Evolutionary conservation across 2,113 vertebrate species (phyloP), one percentile per base, ranked within the genome.

Genomic region (Pachyramphus minor): DNA sequence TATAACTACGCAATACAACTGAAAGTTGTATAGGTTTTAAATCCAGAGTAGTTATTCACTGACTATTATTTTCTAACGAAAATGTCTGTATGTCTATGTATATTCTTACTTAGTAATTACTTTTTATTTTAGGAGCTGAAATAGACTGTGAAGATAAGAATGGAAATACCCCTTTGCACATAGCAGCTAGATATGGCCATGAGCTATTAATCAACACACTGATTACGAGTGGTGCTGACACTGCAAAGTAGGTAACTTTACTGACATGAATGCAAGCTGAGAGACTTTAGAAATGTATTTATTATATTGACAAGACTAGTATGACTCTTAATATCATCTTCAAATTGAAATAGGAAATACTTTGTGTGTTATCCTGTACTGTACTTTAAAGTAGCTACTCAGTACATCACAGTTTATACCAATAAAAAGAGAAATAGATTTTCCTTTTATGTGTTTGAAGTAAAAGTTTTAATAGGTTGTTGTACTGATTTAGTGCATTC

Each of bases 61-160:
- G 44, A 11, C 30, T 75, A 12, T 72, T 64, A 37, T 25, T 87
- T 90, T 85, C n/a, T 95, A 45, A 55, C 12, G 24, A 21, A 74
- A 79, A 8, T 73, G 25, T 58, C 28, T 79, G 6, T 68, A 15
- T 77, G 17, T 35, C 30, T 49, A 11, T 1, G 1, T 79, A 21
- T 74, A 15, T 50, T 37, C 42, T 59, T 84, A 82, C 33, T 71
- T 56, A 68, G 27, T 78, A 53, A 77, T 58, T 59, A 12, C 49
- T 73, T 82, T 87, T 67, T 91, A 35, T 89, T 91, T 2, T 78
- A 99, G 99, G 99, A 96, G 99, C 99, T 49, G 98, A 99, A 97
- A 99, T 99, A 49, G 99, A 99, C 98, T 99, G 98, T 98, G 99
- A 99, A 98, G 99, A 99, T 96, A 99, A 99, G 97, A 99, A 99